phyloP scores from a whole-genome alignment of 1,140 invertebrate species.

The fruit fly (Drosophila melanogaster) region DNA sequence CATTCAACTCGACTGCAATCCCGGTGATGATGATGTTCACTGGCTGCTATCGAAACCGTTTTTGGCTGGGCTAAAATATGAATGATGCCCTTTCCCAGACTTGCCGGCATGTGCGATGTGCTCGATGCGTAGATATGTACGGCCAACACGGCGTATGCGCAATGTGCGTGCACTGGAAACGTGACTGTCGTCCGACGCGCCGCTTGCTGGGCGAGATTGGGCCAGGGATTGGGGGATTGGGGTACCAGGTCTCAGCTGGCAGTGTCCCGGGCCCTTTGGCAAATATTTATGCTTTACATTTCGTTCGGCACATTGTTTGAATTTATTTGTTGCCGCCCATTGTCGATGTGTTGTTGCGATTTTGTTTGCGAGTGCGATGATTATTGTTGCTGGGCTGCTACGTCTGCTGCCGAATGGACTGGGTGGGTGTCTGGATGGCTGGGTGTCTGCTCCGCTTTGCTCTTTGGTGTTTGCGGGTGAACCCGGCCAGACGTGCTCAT shows the following conservation, averaged over 20 bases:
- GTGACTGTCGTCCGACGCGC: constrained; percentile 63
- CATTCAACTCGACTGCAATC: constrained; percentile 15
- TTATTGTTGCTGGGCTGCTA: constrained; percentile 58
- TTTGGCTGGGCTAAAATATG: constrained; percentile 49
- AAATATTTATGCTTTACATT: constrained; percentile 83
- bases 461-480: constrained; percentile 45
- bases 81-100: constrained; percentile 27
- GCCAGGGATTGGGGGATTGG: not conserved
- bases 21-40: constrained; percentile 62
- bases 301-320: constrained; percentile 81
- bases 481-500: constrained; percentile 66
- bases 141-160: constrained; percentile 78
- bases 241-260: constrained; percentile 66
- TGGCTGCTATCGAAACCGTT: constrained; percentile 60
- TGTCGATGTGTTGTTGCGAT: constrained; percentile 72
- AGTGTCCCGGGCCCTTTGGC: constrained; percentile 62
- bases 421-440: not conserved
- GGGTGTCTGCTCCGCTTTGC: constrained; percentile 35
- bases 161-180: constrained; percentile 60
- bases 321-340: constrained; percentile 74
- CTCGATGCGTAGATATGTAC: constrained; percentile 65
- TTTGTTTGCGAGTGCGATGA: constrained; percentile 70
- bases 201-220: constrained; percentile 1
- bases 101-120: not conserved
- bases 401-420: constrained; percentile 5